A percentile compares a stretch with the other conserved stretches of the same genome.
Evolutionary conservation across 2,888 invertebrate species (phyloP).

Genomic region (Phortica magna): DNA sequence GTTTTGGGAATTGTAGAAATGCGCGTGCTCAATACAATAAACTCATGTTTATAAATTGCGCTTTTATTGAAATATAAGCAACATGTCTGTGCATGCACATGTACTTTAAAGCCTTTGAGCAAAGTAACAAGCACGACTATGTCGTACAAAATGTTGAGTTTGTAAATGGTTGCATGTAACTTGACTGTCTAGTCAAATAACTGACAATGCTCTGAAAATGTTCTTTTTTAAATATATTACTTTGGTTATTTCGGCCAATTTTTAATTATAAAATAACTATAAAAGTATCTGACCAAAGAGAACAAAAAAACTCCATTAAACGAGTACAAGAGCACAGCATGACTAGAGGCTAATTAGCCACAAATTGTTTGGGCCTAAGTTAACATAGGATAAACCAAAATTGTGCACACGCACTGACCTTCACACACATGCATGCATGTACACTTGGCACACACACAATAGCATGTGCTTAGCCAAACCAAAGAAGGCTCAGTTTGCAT

Average conservation of each 20-base stretch:
- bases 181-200: too few relatives aligned
- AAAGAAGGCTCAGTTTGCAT: conserved; percentile 70
- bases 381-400: conserved; percentile 10
- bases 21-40: conserved; percentile 29
- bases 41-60: conserved; percentile 57
- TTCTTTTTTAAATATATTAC: too few relatives aligned
- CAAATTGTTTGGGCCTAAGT: conserved; percentile 70
- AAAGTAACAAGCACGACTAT: background rate
- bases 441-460: background rate
- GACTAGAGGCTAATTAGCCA: conserved; percentile 68
- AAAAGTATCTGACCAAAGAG: conserved; percentile 37
- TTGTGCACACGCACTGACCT: conserved; percentile 40
- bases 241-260: background rate
- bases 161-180: too few relatives aligned
- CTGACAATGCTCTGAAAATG: too few relatives aligned
- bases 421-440: conserved; percentile 47
- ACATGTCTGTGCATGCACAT: conserved; percentile 3
- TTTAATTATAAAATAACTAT: conserved; percentile 71
- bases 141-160: too few relatives aligned
- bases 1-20: conserved; percentile 27
- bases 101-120: background rate
- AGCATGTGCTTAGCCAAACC: conserved; percentile 55
- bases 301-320: background rate
- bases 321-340: conserved; percentile 52
- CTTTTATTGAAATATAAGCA: conserved; percentile 63